Base-by-base conservation (phyloP, 2,797 vertebrate genomes). In the Bradypodion ventrale region DNA sequence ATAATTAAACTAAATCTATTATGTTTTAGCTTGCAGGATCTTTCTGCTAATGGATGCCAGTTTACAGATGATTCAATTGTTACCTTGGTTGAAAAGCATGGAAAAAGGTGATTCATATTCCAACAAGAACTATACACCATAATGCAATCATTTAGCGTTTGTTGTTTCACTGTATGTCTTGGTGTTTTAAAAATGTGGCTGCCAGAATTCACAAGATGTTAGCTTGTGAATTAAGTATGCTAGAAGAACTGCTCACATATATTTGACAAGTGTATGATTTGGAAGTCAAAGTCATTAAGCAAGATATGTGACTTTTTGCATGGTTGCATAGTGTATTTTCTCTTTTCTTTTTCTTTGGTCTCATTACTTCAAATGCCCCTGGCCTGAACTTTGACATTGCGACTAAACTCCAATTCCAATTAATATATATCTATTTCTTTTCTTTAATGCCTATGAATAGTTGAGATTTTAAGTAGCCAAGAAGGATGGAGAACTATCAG, bases 31-130 rank as follows among this genome's bases (percentile, higher is more conserved):
- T 91, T 96, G 75, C 78, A 92, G 85, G 90, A 83, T 16, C 44
- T 94, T 73, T 90, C 90, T 46, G 69, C 92, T 87, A 95, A 94
- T 37, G 92, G 91, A 90, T 96, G 87, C 70, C 92, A 91, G 7
- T 83, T 96, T 83, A 94, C 82, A n/a, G 89, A 95, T 78, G 88
- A 92, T 69, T 70, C 87, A 29, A 91, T 95, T 85, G 91, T 87
- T 82, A 70, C 85, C 32, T 89, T 95, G 15, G 1, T 91, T 89
- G 85, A 83, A 92, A 94, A 91, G 49, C 87, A 92, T 49, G 72
- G 86, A 85, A 86, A 92, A 79, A 96, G 89, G 91, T 95, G 94
- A 90, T 46, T 75, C 1, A 15, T 6, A 3, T 82, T 87, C 72
- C 35, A 74, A 9, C 49, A 60, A 35, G 0, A 7, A 77, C 1